Conservation (phyloP, 2,113 vertebrate genomes). For the Coracopsis vasa region DNA sequence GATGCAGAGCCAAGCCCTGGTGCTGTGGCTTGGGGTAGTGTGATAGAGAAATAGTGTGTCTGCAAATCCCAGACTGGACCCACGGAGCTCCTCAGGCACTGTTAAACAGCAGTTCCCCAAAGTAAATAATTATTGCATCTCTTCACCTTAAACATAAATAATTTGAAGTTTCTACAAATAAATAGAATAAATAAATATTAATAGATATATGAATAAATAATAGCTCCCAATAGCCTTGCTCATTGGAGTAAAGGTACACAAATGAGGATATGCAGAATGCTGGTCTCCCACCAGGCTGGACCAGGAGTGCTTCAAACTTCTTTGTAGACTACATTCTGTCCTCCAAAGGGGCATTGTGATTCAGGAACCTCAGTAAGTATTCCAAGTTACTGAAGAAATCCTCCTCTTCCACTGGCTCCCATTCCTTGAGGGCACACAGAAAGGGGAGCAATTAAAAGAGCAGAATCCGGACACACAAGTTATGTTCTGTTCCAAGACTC, state of each 20-base stretch:
- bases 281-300: background rate
- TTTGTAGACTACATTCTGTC: background rate
- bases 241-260: background rate
- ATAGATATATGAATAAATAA: slow-evolving; percentile 29
- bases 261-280: background rate
- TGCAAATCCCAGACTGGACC: background rate
- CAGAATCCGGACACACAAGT: background rate
- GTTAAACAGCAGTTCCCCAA: background rate
- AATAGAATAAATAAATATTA: slow-evolving; percentile 58
- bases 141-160: slow-evolving; percentile 40
- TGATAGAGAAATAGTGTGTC: background rate
- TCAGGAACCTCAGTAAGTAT: background rate
- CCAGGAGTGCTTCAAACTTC: background rate
- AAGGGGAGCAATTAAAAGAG: background rate
- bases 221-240: background rate
- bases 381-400: background rate
- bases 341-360: fast-evolving
- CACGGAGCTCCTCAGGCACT: background rate
- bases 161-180: slow-evolving; percentile 7
- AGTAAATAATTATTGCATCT: background rate
- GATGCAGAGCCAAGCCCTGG: background rate
- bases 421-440: background rate
- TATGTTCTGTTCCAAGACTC: background rate
- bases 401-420: fast-evolving
- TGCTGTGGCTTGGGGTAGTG: background rate